Base-by-base conservation (phyloP, 37 sponge, comb jelly and placozoan species). In the Eunapius fragilis region DNA sequence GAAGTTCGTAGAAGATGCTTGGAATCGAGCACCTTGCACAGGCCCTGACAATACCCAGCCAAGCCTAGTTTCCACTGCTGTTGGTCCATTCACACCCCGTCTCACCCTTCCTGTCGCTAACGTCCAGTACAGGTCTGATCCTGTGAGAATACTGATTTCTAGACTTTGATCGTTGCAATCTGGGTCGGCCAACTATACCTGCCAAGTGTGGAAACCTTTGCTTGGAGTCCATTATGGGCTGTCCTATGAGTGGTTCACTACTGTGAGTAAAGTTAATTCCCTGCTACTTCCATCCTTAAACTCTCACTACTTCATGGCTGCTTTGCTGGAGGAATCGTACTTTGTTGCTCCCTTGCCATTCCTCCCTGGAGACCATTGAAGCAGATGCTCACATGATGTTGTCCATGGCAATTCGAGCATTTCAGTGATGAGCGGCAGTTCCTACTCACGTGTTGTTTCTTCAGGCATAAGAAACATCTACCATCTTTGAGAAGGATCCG, bases 31-130 rank as follows among this genome's bases (percentile, higher is more conserved):
- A 25, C 50, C 47, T 9, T 75, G 33, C n/a, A 79, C 80, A n/a
- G 80, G 80, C 25, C 80, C 80, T 25, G 80, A 79, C 31, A 79
- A 47, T 30, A 79, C 80, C 80, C 80, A 79, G 31, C 80, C 80
- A 37, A 79, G 30, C 67, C n/a, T 30, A 79, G 80, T 79, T n/a
- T 79, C 28, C 10, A 79, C 9, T 79, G 58, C 80, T 31, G 31
- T 31, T 79, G 80, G 80, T 22, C 80, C 80, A 47, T 10, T 48
- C 26, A n/a, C 11, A 4, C 67, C 80, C 2, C 80, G 80, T 25
- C n/a, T 38, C n/a, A 48, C 30, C 58, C 31, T n/a, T 2, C 77
- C 77, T 32, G 77, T 76, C 25, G 4, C 58, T 31, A 79, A 31
- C 10, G 49, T 79, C 48, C 58, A 45, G n/a, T 47, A 79, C 35